Evolutionary conservation across 64 coral and sea anemone genomes (phyloP).

Genomic region (Porites australiensis): DNA sequence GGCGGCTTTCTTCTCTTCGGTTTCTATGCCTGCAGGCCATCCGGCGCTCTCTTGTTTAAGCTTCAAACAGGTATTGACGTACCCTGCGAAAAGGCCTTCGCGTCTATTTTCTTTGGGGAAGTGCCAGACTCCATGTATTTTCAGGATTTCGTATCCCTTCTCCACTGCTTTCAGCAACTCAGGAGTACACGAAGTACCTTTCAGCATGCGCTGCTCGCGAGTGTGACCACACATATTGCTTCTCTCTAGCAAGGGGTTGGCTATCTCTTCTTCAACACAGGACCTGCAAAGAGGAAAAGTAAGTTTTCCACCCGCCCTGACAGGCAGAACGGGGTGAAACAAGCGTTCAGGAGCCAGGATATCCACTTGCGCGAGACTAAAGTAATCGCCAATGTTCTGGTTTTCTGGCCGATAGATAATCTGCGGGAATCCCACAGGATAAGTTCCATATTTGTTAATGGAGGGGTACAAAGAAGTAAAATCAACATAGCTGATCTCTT

Average conservation of each 20-base stretch:
- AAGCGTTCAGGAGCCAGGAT: not conserved
- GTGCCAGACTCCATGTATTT: not conserved
- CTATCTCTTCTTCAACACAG: not conserved
- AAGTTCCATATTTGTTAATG: not conserved
- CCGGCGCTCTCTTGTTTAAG: not conserved
- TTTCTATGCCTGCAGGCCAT: not conserved
- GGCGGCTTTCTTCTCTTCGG: no score
- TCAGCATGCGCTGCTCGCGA: no score
- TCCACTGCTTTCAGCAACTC: not conserved
- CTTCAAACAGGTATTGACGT: not conserved
- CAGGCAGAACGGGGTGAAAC: not conserved
- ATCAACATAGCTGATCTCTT: not conserved
- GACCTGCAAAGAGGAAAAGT: not conserved
- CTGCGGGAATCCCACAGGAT: not conserved
- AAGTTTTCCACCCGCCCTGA: not conserved
- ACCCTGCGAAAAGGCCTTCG: not conserved
- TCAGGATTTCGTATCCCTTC: not conserved
- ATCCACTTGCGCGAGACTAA: not conserved
- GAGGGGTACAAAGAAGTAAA: not conserved
- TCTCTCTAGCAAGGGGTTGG: not conserved
- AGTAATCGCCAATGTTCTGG: not conserved
- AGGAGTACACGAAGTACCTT: not conserved
- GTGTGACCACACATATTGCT: not conserved
- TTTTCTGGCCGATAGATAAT: not conserved
- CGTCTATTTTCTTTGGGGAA: not conserved